Conservation (phyloP, 2,888 invertebrate species). For the Drosophila bunnanda region DNA sequence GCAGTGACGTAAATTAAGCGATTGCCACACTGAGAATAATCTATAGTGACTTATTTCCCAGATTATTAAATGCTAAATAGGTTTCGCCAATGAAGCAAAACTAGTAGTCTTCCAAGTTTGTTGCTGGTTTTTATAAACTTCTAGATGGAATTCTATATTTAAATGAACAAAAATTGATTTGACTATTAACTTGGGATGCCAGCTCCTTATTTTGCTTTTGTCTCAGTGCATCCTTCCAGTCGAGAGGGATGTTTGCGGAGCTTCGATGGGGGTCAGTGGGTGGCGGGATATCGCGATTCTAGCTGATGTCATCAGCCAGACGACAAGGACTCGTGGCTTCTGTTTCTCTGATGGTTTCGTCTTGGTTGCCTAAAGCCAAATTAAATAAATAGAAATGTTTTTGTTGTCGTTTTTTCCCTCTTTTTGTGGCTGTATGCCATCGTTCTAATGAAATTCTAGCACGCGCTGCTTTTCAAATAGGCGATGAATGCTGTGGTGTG, state of each 20-base stretch:
- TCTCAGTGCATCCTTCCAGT: conserved; percentile 13
- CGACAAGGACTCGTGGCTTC: conserved; percentile 39
- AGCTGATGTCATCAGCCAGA: conserved; percentile 46
- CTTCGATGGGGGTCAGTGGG: conserved; percentile 42
- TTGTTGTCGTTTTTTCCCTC: not conserved
- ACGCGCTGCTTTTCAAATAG: conserved; percentile 46
- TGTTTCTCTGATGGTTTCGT: conserved; percentile 32
- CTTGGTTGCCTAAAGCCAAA: conserved; percentile 54
- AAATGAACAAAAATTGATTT: not conserved
- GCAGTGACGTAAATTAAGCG: conserved; percentile 68
- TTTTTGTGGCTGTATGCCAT: conserved; percentile 38
- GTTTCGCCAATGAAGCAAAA: not conserved
- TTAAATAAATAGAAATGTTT: conserved; percentile 69
- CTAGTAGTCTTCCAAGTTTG: not conserved
- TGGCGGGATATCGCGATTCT: conserved; percentile 32
- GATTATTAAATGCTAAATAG: not conserved
- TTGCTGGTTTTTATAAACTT: not conserved
- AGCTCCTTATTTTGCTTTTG: not conserved
- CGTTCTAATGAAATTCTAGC: conserved; percentile 71
- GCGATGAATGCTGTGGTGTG: conserved; percentile 33
- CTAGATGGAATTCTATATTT: not conserved
- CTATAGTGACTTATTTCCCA: not conserved
- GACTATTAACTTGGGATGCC: too few species aligned
- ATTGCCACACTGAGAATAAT: conserved; percentile 2
- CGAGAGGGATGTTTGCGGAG: conserved; percentile 35